A percentile compares a stretch with the other conserved stretches of the same genome.
These are phyloP conservation scores for Drosophila limbata DNA, from an alignment of 2,888 invertebrate genomes.

Conservation along the genomic window DNA sequence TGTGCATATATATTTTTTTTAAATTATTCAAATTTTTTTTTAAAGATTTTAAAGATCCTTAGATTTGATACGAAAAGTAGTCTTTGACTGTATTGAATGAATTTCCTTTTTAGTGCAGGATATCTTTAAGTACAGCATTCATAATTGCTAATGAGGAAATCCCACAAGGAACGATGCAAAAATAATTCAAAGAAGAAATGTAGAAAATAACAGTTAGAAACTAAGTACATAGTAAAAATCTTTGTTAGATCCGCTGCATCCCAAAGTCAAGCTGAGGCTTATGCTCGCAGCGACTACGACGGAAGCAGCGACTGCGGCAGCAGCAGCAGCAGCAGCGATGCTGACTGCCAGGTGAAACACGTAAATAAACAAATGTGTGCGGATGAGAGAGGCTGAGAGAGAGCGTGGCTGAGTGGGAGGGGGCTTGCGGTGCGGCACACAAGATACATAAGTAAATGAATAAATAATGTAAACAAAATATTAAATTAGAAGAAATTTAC, in stretches of 20 bases:
- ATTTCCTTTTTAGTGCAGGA: not conserved
- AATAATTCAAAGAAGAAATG: not conserved
- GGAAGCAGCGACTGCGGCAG: not conserved
- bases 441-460: constrained; percentile 76
- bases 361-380: constrained; percentile 50
- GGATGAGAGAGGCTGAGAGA: constrained; percentile 18
- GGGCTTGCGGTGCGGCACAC: constrained; percentile 31
- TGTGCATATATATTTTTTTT: too few species aligned
- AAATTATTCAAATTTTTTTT: too few species aligned
- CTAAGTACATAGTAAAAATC: constrained; percentile 1
- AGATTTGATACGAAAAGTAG: too few species aligned
- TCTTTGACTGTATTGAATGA: too few species aligned
- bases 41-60: too few species aligned
- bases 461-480: constrained; percentile 80
- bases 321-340: constrained; percentile 9
- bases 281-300: constrained; percentile 12
- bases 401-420: not conserved
- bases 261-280: constrained; percentile 6
- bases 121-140: not conserved
- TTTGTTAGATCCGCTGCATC: constrained; percentile 18
- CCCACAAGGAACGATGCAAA: constrained; percentile 1
- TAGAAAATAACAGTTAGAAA: not conserved
- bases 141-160: not conserved
- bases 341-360: constrained; percentile 44
- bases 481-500: constrained; percentile 80